Evolutionary conservation across 2,113 vertebrate species (phyloP).

Genomic region (Indri indri): DNA sequence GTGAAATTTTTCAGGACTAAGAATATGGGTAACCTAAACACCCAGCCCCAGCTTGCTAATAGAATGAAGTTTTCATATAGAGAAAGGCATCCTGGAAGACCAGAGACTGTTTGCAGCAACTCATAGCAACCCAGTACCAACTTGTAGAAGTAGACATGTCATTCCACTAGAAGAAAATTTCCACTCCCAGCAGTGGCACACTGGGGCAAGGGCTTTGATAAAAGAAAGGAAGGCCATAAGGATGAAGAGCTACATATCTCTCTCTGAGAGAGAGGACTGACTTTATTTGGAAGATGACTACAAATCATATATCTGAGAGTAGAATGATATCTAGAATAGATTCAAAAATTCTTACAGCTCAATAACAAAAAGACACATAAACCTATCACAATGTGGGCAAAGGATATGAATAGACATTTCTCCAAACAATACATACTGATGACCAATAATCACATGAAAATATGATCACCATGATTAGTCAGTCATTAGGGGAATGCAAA

Average conservation of each 20-base stretch:
- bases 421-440: neutral
- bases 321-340: neutral
- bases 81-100: neutral
- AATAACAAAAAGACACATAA: too few species aligned
- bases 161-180: neutral
- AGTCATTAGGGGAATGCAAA: neutral
- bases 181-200: neutral
- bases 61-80: neutral
- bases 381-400: too few species aligned
- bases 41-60: neutral
- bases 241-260: too few species aligned
- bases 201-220: too few species aligned
- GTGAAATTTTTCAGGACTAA: too few species aligned
- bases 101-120: neutral
- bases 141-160: neutral
- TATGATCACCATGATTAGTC: neutral
- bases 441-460: neutral
- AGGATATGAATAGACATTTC: neutral
- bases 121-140: neutral
- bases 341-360: neutral
- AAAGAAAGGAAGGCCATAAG: too few species aligned
- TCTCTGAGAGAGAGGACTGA: too few species aligned
- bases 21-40: neutral
- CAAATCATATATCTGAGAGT: too few species aligned
- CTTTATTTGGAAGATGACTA: too few species aligned